These are phyloP conservation scores for Apis laboriosa DNA, from an alignment of 1,140 invertebrate genomes.

Conservation along the genomic window DNA sequence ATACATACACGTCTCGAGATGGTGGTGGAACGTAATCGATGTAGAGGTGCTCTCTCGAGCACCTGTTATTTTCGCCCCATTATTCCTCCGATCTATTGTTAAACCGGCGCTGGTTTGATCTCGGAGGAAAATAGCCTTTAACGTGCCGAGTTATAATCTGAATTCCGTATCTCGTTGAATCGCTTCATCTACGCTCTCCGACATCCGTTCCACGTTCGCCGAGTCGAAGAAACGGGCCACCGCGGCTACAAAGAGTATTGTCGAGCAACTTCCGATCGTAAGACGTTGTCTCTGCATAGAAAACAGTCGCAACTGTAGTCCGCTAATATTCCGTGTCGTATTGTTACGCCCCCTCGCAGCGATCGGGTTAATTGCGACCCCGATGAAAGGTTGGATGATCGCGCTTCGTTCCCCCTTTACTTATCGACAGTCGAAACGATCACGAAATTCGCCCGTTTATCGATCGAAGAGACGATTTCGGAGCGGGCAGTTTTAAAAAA, in stretches of 20 bases:
- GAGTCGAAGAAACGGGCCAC: conserved; percentile 17
- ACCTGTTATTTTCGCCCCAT: conserved; percentile 50
- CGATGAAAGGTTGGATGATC: background rate
- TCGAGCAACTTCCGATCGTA: background rate
- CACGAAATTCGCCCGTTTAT: no score
- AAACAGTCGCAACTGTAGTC: background rate
- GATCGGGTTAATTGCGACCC: background rate
- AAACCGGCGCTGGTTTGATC: conserved; percentile 44
- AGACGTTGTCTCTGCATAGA: background rate
- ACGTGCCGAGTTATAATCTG: conserved; percentile 42
- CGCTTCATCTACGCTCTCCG: conserved; percentile 15
- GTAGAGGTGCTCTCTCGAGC: conserved; percentile 1
- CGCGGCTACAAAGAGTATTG: background rate
- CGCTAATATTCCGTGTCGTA: background rate
- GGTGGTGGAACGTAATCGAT: background rate
- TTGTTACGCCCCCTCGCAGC: background rate
- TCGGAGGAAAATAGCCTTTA: conserved; percentile 53
- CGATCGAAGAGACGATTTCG: background rate
- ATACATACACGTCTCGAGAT: background rate
- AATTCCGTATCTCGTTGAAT: conserved; percentile 46
- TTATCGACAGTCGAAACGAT: background rate
- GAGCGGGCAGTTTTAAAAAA: background rate
- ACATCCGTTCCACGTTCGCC: background rate
- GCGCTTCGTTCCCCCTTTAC: background rate
- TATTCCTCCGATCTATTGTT: conserved; percentile 56